Percentiles rank a stretch among this genome's conserved stretches.
Evolutionary conservation across 2,888 invertebrate genomes (phyloP).

Genomic region (Drosophila recens): DNA sequence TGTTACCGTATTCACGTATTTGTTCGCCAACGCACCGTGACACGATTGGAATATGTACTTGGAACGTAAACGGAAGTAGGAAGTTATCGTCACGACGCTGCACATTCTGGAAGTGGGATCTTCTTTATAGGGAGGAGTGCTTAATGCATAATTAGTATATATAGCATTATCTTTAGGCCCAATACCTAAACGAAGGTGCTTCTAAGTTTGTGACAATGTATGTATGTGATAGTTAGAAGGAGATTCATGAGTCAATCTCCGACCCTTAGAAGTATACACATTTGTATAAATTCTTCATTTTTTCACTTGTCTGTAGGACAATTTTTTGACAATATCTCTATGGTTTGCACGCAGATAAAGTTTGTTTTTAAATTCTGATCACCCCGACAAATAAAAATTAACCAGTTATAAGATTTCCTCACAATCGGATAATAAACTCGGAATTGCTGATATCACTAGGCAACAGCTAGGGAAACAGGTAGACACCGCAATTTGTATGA

Average conservation of each 20-base stretch:
- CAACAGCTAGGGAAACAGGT: too few relatives aligned
- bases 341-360: too few relatives aligned
- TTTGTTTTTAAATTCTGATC: too few relatives aligned
- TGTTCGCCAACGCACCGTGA: constrained; percentile 64
- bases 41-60: constrained; percentile 46
- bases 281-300: too few relatives aligned
- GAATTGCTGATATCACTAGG: too few relatives aligned
- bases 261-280: background rate
- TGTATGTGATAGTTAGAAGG: background rate
- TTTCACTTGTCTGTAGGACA: too few relatives aligned
- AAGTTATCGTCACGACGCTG: constrained; percentile 60
- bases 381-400: too few relatives aligned
- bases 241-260: background rate
- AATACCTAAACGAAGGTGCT: background rate
- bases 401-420: too few relatives aligned
- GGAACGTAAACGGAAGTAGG: constrained; percentile 62
- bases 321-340: too few relatives aligned
- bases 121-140: background rate
- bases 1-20: constrained; percentile 29
- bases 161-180: background rate
- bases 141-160: background rate
- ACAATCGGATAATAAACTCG: too few relatives aligned
- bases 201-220: background rate
- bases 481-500: too few relatives aligned
- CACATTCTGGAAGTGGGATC: constrained; percentile 40